phyloP scores from a whole-genome alignment of 2,888 invertebrate species.

The Steinernema carpocapsae region DNA sequence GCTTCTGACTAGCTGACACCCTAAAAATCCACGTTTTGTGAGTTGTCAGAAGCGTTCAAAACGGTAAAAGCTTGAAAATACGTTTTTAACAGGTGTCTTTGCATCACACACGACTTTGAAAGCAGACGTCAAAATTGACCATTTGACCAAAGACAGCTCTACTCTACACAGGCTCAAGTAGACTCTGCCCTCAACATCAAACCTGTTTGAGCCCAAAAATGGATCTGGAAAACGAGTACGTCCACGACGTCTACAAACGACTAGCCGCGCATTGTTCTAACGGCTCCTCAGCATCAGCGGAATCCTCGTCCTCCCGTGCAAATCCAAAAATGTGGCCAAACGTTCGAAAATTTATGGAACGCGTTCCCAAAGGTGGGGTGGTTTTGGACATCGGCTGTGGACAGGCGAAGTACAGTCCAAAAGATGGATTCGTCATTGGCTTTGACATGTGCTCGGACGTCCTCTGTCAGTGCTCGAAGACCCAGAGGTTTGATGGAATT shows the following conservation, averaged over 20 bases:
- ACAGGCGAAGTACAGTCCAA: constrained; percentile 57
- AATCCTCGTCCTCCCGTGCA: neutral
- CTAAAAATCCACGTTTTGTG: too few relatives aligned
- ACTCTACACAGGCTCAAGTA: too few relatives aligned
- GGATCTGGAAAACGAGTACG: constrained; percentile 54
- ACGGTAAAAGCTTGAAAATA: too few relatives aligned
- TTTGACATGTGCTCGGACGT: constrained; percentile 62
- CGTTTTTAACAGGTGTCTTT: too few relatives aligned
- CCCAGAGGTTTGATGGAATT: constrained; percentile 40
- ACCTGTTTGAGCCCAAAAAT: neutral
- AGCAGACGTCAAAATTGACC: too few relatives aligned
- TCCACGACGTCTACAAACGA: constrained; percentile 58
- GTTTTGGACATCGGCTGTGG: constrained; percentile 63
- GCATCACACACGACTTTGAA: neutral
- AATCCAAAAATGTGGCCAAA: constrained; percentile 53
- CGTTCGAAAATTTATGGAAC: constrained; percentile 56
- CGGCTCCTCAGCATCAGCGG: neutral
- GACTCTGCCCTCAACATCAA: too few relatives aligned
- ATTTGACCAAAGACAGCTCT: too few relatives aligned
- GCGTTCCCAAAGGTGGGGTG: constrained; percentile 48
- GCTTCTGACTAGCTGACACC: too few relatives aligned
- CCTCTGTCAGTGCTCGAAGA: constrained; percentile 45
- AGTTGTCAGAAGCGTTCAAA: too few relatives aligned
- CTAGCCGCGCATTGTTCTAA: constrained; percentile 46
- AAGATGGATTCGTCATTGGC: constrained; percentile 53